Evolutionary conservation across 1,140 invertebrate species (phyloP).

Genomic region (Apis florea): DNA sequence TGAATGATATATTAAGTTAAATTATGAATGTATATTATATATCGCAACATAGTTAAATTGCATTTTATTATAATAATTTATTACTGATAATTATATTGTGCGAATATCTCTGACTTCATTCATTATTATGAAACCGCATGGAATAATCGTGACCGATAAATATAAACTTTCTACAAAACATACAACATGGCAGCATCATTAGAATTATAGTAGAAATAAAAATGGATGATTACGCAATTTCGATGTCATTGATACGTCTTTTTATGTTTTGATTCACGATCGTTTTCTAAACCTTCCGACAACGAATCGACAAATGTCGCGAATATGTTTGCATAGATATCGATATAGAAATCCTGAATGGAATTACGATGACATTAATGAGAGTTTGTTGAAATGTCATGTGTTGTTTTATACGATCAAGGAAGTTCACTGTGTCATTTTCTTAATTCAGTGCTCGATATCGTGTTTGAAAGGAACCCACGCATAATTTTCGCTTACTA

Average conservation of each 20-base stretch:
- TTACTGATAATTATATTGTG: neutral
- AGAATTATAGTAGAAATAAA: slow-evolving; percentile 15
- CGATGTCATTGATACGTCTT: neutral
- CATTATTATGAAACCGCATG: slow-evolving; percentile 19
- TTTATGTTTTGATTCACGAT: slow-evolving; percentile 21
- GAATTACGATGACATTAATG: slow-evolving; percentile 42
- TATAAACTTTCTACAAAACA: slow-evolving; percentile 15
- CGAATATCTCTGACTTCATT: neutral
- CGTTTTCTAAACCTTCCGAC: neutral
- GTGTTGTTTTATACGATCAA: slow-evolving; percentile 16
- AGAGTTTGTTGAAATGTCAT: slow-evolving; percentile 41
- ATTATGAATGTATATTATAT: neutral
- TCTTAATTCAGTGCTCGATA: slow-evolving; percentile 18
- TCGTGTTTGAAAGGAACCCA: neutral
- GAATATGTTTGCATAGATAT: neutral
- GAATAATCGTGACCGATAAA: slow-evolving; percentile 10
- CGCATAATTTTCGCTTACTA: slow-evolving; percentile 8
- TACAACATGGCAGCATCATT: neutral
- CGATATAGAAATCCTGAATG: slow-evolving; percentile 19
- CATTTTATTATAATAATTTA: neutral
- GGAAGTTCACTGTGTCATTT: slow-evolving; percentile 30
- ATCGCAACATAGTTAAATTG: neutral
- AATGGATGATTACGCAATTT: slow-evolving; percentile 23
- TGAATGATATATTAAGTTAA: neutral
- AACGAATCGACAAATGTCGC: slow-evolving; percentile 6